A percentile compares a stretch with the other conserved stretches of the same genome.
Evolutionary conservation across 1,140 invertebrate species (phyloP).

Genomic region (Zaprionus africanus): DNA sequence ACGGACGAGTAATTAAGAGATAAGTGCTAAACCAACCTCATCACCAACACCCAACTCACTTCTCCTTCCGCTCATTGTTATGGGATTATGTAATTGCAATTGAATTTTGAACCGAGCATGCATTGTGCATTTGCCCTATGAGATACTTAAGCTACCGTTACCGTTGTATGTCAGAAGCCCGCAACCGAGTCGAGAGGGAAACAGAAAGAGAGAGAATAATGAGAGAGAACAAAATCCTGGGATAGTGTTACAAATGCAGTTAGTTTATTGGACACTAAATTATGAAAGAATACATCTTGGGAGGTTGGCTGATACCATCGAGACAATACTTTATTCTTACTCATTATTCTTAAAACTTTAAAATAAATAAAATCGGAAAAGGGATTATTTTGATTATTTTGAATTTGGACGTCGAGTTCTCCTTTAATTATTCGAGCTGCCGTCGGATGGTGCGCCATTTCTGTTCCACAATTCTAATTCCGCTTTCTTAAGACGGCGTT

Average conservation of each 20-base stretch:
- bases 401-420: too few relatives aligned
- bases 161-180: background rate
- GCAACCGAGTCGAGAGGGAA: background rate
- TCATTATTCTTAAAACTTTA: too few relatives aligned
- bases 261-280: too few relatives aligned
- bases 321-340: too few relatives aligned
- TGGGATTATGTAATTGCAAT: conserved; percentile 56
- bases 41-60: background rate
- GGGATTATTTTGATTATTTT: too few relatives aligned
- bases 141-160: background rate
- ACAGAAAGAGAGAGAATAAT: background rate
- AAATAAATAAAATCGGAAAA: too few relatives aligned
- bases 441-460: too few relatives aligned
- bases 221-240: background rate
- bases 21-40: conserved; percentile 22
- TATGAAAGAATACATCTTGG: too few relatives aligned
- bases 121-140: conserved; percentile 24
- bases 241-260: too few relatives aligned
- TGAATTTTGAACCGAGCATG: conserved; percentile 29
- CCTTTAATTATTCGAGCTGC: too few relatives aligned
- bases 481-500: background rate
- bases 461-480: background rate
- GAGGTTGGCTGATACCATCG: too few relatives aligned
- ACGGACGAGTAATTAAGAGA: conserved; percentile 56
- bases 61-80: conserved; percentile 10